Evolutionary conservation across 2,797 vertebrate species (phyloP), one percentile per base, ranked within the genome.

Genomic region (Xenops minutus): DNA sequence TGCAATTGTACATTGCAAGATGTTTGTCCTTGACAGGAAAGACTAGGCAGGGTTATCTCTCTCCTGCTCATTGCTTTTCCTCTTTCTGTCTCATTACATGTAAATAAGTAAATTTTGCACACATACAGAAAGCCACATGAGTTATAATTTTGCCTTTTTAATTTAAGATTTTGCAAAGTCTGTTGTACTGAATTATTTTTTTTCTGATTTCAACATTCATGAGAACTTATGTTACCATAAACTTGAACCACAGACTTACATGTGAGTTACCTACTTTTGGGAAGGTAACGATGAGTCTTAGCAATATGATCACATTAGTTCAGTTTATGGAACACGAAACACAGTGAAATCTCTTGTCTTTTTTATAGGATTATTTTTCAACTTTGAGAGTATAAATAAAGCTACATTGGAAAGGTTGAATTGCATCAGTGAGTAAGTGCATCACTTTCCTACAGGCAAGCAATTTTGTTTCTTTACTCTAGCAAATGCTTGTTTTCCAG

Each of bases 21-120:
- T 51, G 37, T 20, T 93, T 74, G 32, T 54, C 37, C 43, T 84
- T 84, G 63, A 85, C 69, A 86, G 78, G 48, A 80, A 84, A 41
- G 16, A 49, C 34, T 51, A 66, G 69, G n/a, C 36, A 81, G 76
- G 15, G 61, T 92, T 91, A 78, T 92, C 59, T 85, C 61, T 71
- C 43, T 79, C 48, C 52, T 84, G 24, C 44, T 92, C 59, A 56
- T 46, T 84, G 82, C 30, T 92, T 89, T 89, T 69, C 54, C 44
- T 73, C 68, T 61, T 9, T 49, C 44, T 86, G 68, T 34, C 64
- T 89, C 82, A 96, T 91, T 82, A 66, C 54, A 92, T 74, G 21
- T 81, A 92, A 88, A 86, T 84, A 95, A 88, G 24, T 84, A 56
- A 73, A 86, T 93, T 93, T 88, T 94, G 52, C 52, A 82, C 55